A percentile compares a stretch with the other conserved stretches of the same genome.
Conservation (phyloP, 1,140 invertebrate species). For the Drosophila mayri region DNA sequence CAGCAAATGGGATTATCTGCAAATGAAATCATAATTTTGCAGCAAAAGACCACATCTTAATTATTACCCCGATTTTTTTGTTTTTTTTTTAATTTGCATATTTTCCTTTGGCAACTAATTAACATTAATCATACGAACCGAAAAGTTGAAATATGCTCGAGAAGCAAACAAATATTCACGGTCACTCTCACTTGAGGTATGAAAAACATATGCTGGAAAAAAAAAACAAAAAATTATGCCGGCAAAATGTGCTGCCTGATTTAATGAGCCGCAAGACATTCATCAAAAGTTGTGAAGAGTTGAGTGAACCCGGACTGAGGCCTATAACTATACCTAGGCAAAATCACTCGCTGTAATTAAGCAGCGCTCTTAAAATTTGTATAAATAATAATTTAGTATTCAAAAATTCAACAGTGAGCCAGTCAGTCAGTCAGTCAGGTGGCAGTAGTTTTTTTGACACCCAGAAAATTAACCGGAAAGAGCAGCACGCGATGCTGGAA, state of each 20-base stretch:
- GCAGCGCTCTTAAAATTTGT: constrained; percentile 45
- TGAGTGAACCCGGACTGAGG: constrained; percentile 66
- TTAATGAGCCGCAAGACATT: constrained; percentile 75
- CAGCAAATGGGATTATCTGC: constrained; percentile 53
- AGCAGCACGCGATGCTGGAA: constrained; percentile 52
- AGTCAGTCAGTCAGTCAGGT: constrained; percentile 23
- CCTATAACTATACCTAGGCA: constrained; percentile 6
- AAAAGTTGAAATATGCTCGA: constrained; percentile 46
- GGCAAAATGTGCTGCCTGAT: constrained; percentile 53
- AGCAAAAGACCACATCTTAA: constrained; percentile 63
- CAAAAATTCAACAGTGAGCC: constrained; percentile 54
- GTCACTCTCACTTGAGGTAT: constrained; percentile 71
- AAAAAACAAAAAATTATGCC: constrained; percentile 10
- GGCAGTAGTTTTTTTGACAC: constrained; percentile 44
- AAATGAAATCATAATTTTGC: constrained; percentile 58
- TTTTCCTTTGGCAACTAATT: constrained; percentile 52
- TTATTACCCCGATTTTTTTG: constrained; percentile 39
- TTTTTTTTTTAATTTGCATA: constrained; percentile 31
- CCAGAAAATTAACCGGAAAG: constrained; percentile 60
- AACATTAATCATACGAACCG: constrained; percentile 71
- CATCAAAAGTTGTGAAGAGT: constrained; percentile 66
- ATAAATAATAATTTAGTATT: constrained; percentile 56
- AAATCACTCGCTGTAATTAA: constrained; percentile 64
- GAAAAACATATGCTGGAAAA: constrained; percentile 27
- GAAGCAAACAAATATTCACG: constrained; percentile 54